Base-by-base conservation (phyloP, 2,113 vertebrate species). In the Chelonoidis abingdonii region DNA sequence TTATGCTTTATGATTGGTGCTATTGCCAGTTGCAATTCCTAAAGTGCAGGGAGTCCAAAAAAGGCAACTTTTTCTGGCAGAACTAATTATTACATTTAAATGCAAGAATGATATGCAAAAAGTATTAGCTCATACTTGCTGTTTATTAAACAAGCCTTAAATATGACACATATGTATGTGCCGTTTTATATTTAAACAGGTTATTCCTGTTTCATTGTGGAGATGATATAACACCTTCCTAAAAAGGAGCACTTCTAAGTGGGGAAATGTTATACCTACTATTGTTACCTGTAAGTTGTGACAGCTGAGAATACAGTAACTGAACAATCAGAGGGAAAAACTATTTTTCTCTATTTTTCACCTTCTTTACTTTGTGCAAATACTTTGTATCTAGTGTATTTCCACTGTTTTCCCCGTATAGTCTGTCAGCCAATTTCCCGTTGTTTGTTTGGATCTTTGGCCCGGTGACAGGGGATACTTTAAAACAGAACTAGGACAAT, bases 401-500 rank as follows among this genome's bases (percentile, higher is more conserved):
- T 53, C 87, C 87, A 25, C 75, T 79, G 54, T 50, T 13, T 62
- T 9, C 19, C 38, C 56, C 86, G 41, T 0, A 1, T 4, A 89
- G 84, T 75, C 80, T 31, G 41, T 25, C 44, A 92, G 38, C 10
- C 35, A 17, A 5, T 54, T 56, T 94, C 92, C 90, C 54, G 84
- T 52, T 93, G 50, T 75, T 82, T 79, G 25, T 84, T 72, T 38
- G 90, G 78, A 35, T 44, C 79, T 91, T 92, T 79, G 0, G 2
- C 31, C 78, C 88, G 89, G 50, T 81, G 87, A 94, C 22, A 83
- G 92, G 78, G 4, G 49, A 92, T 24, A 95, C 86, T 65, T 80
- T 59, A 94, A 96, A 95, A 78, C 53, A 88, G 29, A 80, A 69
- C 17, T 38, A 38, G 81, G 38, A 65, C 79, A 94, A 79, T 31